A percentile compares a stretch with the other conserved stretches of the same genome.
These are phyloP conservation scores for Morpho achilles DNA, from an alignment of 2,888 invertebrate genomes.

Conservation along the genomic window DNA sequence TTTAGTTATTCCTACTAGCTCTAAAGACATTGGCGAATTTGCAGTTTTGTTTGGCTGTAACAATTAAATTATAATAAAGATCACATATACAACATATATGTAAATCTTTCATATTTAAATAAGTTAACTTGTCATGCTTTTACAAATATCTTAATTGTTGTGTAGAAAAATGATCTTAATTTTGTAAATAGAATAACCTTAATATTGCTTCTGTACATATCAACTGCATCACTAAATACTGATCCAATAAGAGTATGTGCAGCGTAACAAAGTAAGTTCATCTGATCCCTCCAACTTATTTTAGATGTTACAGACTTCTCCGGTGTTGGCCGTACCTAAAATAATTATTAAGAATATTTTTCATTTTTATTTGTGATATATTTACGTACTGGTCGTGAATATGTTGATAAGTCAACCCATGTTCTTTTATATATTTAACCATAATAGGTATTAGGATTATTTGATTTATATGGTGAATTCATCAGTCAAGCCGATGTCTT, in stretches of 20 bases:
- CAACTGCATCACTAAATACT: slow-evolving; percentile 47
- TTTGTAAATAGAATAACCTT: slow-evolving; percentile 21
- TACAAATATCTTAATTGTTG: no score
- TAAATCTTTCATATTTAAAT: no score
- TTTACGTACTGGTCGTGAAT: no score
- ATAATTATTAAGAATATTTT: slow-evolving; percentile 5
- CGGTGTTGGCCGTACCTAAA: slow-evolving; percentile 57
- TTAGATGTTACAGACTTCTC: slow-evolving; percentile 60
- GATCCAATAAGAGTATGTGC: slow-evolving; percentile 50
- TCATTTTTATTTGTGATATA: no score
- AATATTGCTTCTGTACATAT: slow-evolving; percentile 41
- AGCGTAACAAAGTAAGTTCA: slow-evolving; percentile 49
- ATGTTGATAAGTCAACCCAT: no score
- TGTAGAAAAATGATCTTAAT: no score
- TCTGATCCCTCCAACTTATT: slow-evolving; percentile 60
- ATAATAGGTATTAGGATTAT: no score
- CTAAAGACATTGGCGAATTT: slow-evolving; percentile 28
- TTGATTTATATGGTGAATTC: neutral
- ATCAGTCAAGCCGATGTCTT: no score
- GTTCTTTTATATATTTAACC: neutral
- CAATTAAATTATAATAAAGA: neutral
- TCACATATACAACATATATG: no score
- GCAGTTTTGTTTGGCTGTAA: slow-evolving; percentile 11
- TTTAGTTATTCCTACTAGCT: slow-evolving; percentile 39
- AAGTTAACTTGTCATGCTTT: no score